Conservation (phyloP, 92 coral and sea anemone species). For the Siderastrea radians region DNA sequence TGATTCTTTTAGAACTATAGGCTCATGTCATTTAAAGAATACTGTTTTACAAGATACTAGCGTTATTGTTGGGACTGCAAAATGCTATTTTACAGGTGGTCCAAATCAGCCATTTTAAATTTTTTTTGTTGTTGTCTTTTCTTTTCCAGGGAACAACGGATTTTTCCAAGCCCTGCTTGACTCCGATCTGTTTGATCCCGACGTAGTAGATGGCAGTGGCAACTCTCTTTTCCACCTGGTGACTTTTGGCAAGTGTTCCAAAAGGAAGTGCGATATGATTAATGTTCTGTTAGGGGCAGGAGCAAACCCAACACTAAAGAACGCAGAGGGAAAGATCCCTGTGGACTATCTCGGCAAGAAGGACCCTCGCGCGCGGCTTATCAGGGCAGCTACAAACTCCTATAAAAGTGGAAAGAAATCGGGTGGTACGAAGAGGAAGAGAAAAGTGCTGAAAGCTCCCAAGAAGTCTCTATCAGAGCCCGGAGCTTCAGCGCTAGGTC, state of each 20-base stretch:
- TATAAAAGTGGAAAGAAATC: constrained; percentile 52
- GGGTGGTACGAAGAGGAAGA: constrained; percentile 44
- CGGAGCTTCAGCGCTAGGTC: background rate
- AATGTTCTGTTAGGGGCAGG: constrained; percentile 49
- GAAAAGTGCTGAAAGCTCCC: constrained; percentile 7
- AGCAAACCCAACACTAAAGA: constrained; percentile 60
- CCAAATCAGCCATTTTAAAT: no score
- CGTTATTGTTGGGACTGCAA: background rate
- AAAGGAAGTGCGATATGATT: constrained; percentile 55
- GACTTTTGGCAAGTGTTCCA: constrained; percentile 54
- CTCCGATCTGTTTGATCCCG: constrained; percentile 61
- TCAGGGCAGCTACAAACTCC: constrained; percentile 54
- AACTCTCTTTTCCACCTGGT: constrained; percentile 67
- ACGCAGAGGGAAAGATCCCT: constrained; percentile 62
- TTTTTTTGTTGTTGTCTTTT: background rate
- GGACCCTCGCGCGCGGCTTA: constrained; percentile 62
- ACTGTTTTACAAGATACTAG: background rate
- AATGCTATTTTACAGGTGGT: background rate
- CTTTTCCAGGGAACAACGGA: constrained; percentile 39
- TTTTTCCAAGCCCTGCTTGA: constrained; percentile 59
- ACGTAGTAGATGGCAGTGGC: constrained; percentile 55
- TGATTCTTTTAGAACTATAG: no score
- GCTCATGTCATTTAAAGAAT: no score
- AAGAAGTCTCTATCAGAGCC: constrained; percentile 22
- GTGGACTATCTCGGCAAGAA: constrained; percentile 62